phyloP scores from a whole-genome alignment of 2,113 vertebrate genomes.

The Apus apus region DNA sequence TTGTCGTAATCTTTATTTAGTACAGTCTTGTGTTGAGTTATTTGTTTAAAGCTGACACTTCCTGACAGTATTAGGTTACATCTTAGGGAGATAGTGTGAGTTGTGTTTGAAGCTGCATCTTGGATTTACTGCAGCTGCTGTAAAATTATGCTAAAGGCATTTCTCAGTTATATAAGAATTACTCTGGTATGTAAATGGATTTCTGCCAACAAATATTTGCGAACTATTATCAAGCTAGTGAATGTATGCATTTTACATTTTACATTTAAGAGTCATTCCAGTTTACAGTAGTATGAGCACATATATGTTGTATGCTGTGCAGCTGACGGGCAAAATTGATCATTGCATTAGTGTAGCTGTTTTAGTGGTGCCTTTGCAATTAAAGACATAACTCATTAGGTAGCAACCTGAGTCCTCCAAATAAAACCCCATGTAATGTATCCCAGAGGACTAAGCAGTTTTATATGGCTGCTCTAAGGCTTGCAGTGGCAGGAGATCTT shows the following conservation, averaged over 20 bases:
- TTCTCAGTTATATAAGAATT: conserved; percentile 3
- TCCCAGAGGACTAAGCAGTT: background rate
- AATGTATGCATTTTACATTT: background rate
- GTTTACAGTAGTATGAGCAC: background rate
- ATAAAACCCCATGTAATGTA: background rate
- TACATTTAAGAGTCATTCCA: background rate
- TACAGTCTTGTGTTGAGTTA: background rate
- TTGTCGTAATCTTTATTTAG: conserved; percentile 57
- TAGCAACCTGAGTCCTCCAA: background rate
- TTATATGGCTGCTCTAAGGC: background rate
- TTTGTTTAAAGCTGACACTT: conserved; percentile 46
- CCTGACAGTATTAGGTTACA: conserved; percentile 70
- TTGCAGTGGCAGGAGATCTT: background rate
- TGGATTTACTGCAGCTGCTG: conserved; percentile 47
- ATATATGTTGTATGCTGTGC: background rate
- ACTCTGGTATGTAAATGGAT: background rate
- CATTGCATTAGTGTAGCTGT: background rate
- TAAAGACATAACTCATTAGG: background rate
- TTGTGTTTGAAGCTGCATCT: conserved; percentile 39
- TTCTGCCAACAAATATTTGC: background rate
- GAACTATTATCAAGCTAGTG: background rate
- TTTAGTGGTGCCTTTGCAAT: background rate
- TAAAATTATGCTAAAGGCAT: conserved; percentile 59
- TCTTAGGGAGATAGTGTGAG: conserved; percentile 12
- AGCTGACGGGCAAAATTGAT: background rate